phyloP scores from a whole-genome alignment of 2,888 invertebrate genomes.

The Carabus problematicus region DNA sequence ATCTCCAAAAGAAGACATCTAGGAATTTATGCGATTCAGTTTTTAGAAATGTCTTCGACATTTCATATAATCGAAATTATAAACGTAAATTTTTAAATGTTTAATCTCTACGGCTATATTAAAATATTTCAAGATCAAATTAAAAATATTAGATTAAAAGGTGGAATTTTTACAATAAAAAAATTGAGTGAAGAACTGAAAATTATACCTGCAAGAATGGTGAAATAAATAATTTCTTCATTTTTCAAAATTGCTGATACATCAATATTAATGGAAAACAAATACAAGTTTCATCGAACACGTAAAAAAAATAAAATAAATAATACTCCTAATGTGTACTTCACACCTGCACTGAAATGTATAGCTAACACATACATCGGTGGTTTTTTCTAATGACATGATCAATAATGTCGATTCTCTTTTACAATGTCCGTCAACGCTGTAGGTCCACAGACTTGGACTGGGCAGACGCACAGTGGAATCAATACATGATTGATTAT shows the following conservation, averaged over 20 bases:
- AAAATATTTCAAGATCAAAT: too few species aligned
- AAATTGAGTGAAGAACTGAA: too few species aligned
- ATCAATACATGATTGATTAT: constrained; percentile 25
- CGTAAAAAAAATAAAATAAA: neutral
- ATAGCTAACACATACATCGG: neutral
- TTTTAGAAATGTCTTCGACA: too few species aligned
- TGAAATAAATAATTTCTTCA: too few species aligned
- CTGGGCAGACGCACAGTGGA: neutral
- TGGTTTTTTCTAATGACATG: neutral
- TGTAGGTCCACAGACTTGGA: constrained; percentile 12
- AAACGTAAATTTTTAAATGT: too few species aligned
- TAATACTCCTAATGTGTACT: neutral
- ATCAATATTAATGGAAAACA: neutral
- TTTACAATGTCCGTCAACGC: constrained; percentile 2
- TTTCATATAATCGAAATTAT: too few species aligned
- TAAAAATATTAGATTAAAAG: too few species aligned
- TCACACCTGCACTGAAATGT: constrained; percentile 2
- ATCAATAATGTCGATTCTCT: neutral
- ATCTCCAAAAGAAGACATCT: neutral
- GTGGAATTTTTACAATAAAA: too few species aligned
- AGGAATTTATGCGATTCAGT: neutral
- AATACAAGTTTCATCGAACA: neutral
- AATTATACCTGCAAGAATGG: too few species aligned
- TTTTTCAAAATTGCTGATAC: neutral
- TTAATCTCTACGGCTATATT: too few species aligned